Conservation (phyloP, 2,797 vertebrate species). For the Neosilurus mollespiculum region DNA sequence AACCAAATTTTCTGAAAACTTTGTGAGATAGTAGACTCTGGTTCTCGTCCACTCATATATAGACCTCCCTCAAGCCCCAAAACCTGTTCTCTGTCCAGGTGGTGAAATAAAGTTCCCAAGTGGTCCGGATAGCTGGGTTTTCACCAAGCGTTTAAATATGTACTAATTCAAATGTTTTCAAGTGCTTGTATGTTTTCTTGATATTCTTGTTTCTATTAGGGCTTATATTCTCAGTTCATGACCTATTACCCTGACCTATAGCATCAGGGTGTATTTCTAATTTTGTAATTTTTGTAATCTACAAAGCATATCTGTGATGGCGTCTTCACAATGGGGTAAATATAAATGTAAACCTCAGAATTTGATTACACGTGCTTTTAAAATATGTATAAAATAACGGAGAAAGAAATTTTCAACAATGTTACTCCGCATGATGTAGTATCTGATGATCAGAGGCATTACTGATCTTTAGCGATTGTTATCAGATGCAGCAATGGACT, state of each 20-base stretch:
- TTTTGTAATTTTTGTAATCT: no score
- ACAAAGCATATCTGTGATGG: neutral
- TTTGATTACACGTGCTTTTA: neutral
- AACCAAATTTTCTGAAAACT: no score
- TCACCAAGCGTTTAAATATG: neutral
- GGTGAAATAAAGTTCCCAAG: neutral
- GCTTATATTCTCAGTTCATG: neutral
- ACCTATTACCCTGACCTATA: neutral
- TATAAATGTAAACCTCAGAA: neutral
- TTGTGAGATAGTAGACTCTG: no score
- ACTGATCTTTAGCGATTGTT: slow-evolving; percentile 15
- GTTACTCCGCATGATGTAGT: neutral
- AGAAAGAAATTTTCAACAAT: neutral
- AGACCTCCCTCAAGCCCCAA: neutral
- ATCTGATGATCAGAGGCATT: neutral
- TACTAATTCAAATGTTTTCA: neutral
- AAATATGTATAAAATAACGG: neutral
- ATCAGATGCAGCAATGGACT: slow-evolving; percentile 28
- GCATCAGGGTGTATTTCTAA: neutral
- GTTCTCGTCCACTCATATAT: no score
- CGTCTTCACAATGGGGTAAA: neutral
- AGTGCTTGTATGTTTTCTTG: neutral
- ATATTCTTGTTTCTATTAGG: neutral
- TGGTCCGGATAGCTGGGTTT: no score
- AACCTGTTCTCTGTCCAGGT: neutral